These are phyloP conservation scores for Peromyscus californicus DNA, from an alignment of 2,113 vertebrate genomes.

Conservation along the genomic window DNA sequence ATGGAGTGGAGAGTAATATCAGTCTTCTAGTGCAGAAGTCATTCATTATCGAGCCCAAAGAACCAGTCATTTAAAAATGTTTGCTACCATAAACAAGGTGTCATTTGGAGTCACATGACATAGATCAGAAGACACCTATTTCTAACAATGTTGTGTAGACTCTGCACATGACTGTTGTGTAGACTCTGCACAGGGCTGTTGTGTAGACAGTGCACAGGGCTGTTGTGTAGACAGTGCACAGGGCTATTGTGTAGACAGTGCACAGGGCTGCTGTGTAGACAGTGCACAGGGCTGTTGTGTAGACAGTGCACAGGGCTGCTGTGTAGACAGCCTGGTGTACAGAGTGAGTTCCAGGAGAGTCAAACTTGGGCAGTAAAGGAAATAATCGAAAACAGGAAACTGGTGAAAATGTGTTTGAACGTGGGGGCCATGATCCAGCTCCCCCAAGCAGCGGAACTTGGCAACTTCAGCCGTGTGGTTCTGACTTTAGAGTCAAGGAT, in stretches of 20 bases:
- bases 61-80: conserved; percentile 75
- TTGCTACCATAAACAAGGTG: conserved; percentile 23
- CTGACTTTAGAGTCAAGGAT: background rate
- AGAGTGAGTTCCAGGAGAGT: background rate
- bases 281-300: too few species aligned
- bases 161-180: background rate
- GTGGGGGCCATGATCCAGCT: background rate
- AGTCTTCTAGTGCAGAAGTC: conserved; percentile 53
- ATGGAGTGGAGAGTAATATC: conserved; percentile 74
- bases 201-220: too few species aligned
- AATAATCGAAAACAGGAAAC: background rate
- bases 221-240: background rate
- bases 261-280: too few species aligned
- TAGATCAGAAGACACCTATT: conserved; percentile 52
- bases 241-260: too few species aligned
- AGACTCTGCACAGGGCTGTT: too few species aligned
- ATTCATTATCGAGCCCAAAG: conserved; percentile 46
- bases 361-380: background rate
- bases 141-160: background rate
- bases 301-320: too few species aligned
- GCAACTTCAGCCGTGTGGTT: background rate
- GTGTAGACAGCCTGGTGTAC: background rate
- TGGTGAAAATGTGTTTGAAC: background rate
- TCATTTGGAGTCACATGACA: conserved; percentile 51
- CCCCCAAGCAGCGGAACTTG: background rate